Base-by-base conservation (phyloP, 2,797 vertebrate species). In the Sebastes kiyomatsui region DNA sequence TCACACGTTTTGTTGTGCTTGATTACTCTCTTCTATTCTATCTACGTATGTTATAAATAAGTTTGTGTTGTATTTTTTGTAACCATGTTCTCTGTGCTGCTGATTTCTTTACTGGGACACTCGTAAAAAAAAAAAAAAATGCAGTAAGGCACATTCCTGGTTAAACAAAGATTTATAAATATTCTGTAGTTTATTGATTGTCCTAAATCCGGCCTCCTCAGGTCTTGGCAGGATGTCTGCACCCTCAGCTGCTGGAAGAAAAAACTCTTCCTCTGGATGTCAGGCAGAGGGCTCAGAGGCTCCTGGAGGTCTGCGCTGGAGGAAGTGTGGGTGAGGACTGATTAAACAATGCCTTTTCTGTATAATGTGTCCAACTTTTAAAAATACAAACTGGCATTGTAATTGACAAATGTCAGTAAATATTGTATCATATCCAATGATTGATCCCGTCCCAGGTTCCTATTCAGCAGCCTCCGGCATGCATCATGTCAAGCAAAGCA, bases 271-370 rank as follows among this genome's bases (percentile, higher is more conserved):
- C 93, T 70, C 59, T 38, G 60, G 94, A 95, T 30, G 91, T 88
- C 38, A 69, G 65, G 18, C 79, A 61, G 32, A 91, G 94, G 68
- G 93, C 93, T 73, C 87, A 75, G 86, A 85, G 49, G 25, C 76
- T 95, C 30, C 84, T 96, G 23, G 54, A 80, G 33, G 76, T 71
- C 52, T 95, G 94, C 52, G 87, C 86, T 10, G 93, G 92, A 80
- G 75, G 76, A 38, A 95, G 93, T 74, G 38, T 94, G 2, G 95
- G 95, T 95, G 70, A 91, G 84, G 16, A 38, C 33, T n/a, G 18
- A 46, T 46, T 46, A 2, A 3, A 46, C 20, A 22, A 23, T 2
- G 38, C 9, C 0, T 8, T 61, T 42, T 23, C 3, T 49, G 4
- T 27, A 22, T 16, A 32, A 16, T 22, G 62, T 72, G 16, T 42